Conservation (phyloP, 2,888 invertebrate species). For the Pomacea canaliculata region DNA sequence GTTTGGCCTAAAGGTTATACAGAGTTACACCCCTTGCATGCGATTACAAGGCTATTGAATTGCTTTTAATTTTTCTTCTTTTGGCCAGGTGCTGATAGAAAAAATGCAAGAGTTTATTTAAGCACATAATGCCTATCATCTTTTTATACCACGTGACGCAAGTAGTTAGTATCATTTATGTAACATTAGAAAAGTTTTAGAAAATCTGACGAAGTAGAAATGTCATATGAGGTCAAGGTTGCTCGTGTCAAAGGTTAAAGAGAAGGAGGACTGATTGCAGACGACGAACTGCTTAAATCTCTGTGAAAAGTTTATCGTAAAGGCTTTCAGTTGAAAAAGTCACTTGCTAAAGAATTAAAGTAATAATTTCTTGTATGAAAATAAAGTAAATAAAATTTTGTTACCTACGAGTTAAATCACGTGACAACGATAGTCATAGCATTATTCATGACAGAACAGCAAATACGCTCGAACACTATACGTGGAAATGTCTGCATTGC, state of each 20-base stretch:
- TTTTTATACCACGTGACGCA: too few relatives aligned
- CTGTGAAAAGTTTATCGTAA: background rate
- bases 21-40: background rate
- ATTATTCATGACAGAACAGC: conserved; percentile 24
- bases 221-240: conserved; percentile 1
- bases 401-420: conserved; percentile 6
- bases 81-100: too few relatives aligned
- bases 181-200: too few relatives aligned
- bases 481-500: background rate
- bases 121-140: too few relatives aligned
- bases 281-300: background rate
- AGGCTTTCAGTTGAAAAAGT: background rate
- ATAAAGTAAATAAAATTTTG: background rate
- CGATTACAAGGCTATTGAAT: too few relatives aligned
- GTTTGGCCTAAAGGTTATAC: background rate
- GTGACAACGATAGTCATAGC: conserved; percentile 20
- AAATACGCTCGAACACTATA: background rate
- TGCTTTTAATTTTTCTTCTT: too few relatives aligned
- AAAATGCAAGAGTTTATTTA: too few relatives aligned
- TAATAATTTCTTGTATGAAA: too few relatives aligned
- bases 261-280: background rate
- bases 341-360: too few relatives aligned
- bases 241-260: background rate
- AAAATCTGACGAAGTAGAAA: too few relatives aligned
- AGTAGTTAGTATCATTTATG: too few relatives aligned